Base-by-base conservation (phyloP, 1,140 invertebrate genomes). In the Nasonia giraulti region DNA sequence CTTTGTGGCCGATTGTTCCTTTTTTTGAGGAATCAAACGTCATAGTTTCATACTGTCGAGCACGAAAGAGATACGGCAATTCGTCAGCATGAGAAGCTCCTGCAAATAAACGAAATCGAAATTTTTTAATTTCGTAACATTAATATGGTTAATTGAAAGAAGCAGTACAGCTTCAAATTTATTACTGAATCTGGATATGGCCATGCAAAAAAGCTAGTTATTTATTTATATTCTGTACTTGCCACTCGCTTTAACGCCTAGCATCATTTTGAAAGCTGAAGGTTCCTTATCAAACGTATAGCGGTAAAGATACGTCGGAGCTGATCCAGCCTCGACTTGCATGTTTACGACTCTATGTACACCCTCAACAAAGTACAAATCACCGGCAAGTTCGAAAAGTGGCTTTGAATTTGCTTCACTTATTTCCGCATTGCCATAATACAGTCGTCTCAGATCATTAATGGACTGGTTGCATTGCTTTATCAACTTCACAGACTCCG, bases 221-320 rank as follows among this genome's bases (percentile, higher is more conserved):
- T 10, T 44, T 44, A 8, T 37, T 37, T 37, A 37, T 37, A 37
- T 37, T 44, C n/a, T 68, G 37, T 44, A 62, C 17, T 73, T 17
- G 47, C 37, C 66, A 31, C 23, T 81, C 8, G 40, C 8, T 17
- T 33, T 37, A 8, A n/a, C 1, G 4, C 69, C 69, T 44, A 71
- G 14, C 0, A 69, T 14, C 6, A n/a, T 2, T 37, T 76, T 75
- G 0, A 40, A 37, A 14, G 37, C 2, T 12, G 81, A 83, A n/a
- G 8, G 2, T n/a, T 4, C 69, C 4, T 40, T 69, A 0, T 92
- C 89, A 75, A 91, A 93, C 44, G 92, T 89, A 88, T 95, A 94
- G 86, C 89, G 89, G 79, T 95, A 95, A 55, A 94, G 88, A 85
- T 93, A 95, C 2, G 93, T 90, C 0, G 92, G 88, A 23, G 87